Conservation (phyloP, 2,797 vertebrate genomes). For the Botia almorhae region DNA sequence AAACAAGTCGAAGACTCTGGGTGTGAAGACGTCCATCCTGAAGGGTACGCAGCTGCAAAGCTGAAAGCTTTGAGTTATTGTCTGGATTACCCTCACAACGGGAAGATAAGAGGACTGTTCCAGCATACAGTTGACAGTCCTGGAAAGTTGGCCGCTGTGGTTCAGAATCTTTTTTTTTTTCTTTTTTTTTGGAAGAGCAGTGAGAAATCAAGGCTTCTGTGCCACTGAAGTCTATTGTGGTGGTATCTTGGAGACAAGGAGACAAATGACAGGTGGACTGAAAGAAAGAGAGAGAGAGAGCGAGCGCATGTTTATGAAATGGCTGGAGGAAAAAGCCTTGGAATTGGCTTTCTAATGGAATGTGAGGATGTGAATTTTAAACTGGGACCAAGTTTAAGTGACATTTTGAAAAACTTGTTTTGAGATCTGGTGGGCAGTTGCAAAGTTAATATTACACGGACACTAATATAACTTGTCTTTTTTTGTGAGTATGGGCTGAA, state of each 20-base stretch:
- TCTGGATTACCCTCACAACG: slow-evolving; percentile 74
- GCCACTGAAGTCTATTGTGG: slow-evolving; percentile 59
- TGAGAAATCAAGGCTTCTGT: slow-evolving; percentile 28
- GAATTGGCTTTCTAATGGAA: slow-evolving; percentile 21
- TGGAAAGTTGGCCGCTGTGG: slow-evolving; percentile 59
- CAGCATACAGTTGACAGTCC: slow-evolving; percentile 70
- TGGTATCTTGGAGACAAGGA: slow-evolving; percentile 57
- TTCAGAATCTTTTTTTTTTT: slow-evolving; percentile 57
- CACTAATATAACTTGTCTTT: neutral
- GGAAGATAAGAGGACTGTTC: slow-evolving; percentile 77
- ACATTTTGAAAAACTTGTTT: slow-evolving; percentile 32
- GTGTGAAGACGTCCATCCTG: slow-evolving; percentile 79
- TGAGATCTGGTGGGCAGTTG: neutral
- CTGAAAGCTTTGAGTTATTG: slow-evolving; percentile 63
- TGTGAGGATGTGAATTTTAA: slow-evolving; percentile 28
- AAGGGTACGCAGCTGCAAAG: slow-evolving; percentile 59
- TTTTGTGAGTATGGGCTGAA: neutral
- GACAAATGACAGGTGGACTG: neutral
- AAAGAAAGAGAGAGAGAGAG: no score
- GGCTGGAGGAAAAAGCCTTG: slow-evolving; percentile 11
- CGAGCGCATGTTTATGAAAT: slow-evolving; percentile 3
- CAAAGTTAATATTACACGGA: slow-evolving; percentile 34
- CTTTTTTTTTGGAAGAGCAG: slow-evolving; percentile 53
- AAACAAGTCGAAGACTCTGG: slow-evolving; percentile 72
- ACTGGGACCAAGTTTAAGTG: slow-evolving; percentile 12